Conservation (phyloP, 2,888 invertebrate genomes). For the Chrysopilus asiliformis region DNA sequence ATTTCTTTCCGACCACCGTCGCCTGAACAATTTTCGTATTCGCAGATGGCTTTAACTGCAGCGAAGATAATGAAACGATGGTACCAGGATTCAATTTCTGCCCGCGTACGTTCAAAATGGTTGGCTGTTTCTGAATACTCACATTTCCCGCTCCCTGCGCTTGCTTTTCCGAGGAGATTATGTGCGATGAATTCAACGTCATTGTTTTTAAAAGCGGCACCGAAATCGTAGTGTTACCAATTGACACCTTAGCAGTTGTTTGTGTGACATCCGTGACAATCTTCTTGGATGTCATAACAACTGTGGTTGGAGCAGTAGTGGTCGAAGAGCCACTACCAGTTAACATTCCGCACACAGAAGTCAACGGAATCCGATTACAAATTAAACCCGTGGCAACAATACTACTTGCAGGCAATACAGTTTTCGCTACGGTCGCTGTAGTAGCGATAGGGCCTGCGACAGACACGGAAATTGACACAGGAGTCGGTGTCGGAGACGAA, state of each 20-base stretch:
- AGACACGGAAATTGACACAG: slow-evolving; percentile 10
- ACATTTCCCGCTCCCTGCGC: slow-evolving; percentile 19
- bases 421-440: slow-evolving; percentile 19
- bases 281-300: slow-evolving; percentile 37
- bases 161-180: slow-evolving; percentile 17
- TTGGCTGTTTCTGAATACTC: slow-evolving; percentile 23
- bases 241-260: slow-evolving; percentile 40
- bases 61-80: slow-evolving; percentile 30
- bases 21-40: slow-evolving; percentile 37
- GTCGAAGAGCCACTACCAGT: slow-evolving; percentile 11
- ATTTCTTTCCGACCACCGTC: slow-evolving; percentile 30
- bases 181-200: slow-evolving; percentile 24
- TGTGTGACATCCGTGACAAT: slow-evolving; percentile 44
- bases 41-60: slow-evolving; percentile 30
- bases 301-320: slow-evolving; percentile 27
- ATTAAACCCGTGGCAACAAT: slow-evolving; percentile 5
- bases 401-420: slow-evolving; percentile 17
- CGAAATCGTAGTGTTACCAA: slow-evolving; percentile 35
- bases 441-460: too few relatives aligned
- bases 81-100: slow-evolving; percentile 29
- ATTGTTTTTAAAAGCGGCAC: slow-evolving; percentile 31
- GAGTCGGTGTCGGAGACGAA: background rate
- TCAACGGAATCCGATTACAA: slow-evolving; percentile 11
- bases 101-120: slow-evolving; percentile 24
- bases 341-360: slow-evolving; percentile 11